A percentile compares a stretch with the other conserved stretches of the same genome.
Conservation (phyloP, 2,888 invertebrate species). For the Sussaba pulchella region DNA sequence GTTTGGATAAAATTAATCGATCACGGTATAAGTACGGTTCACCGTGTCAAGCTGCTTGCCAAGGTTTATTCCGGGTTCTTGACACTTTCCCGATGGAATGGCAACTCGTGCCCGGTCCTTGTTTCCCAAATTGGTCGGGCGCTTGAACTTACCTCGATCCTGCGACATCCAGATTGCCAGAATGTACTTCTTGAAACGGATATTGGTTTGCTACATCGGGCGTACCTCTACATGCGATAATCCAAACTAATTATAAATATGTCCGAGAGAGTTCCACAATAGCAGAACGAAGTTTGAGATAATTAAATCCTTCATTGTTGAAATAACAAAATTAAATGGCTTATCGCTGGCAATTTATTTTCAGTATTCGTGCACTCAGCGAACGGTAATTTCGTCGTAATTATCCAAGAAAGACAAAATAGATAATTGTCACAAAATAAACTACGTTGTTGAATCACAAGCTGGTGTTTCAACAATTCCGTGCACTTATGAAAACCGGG, state of each 20-base stretch:
- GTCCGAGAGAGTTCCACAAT: too few species aligned
- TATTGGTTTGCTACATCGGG: too few species aligned
- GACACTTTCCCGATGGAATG: neutral
- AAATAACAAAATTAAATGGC: neutral
- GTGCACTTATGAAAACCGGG: too few species aligned
- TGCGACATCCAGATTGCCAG: too few species aligned
- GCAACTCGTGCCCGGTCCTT: neutral
- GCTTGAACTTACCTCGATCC: neutral
- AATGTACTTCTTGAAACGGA: too few species aligned
- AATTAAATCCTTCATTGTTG: neutral
- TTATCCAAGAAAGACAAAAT: neutral
- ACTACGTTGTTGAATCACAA: neutral
- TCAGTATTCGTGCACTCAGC: neutral
- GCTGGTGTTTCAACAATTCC: too few species aligned
- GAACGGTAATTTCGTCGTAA: neutral
- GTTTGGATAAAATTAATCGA: slow-evolving; percentile 47
- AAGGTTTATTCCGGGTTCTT: neutral
- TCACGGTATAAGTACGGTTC: slow-evolving; percentile 26
- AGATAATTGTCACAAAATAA: neutral
- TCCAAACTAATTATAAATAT: too few species aligned
- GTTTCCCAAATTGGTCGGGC: neutral
- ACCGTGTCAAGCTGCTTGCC: neutral
- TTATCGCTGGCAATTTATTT: neutral
- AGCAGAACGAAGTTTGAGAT: neutral
- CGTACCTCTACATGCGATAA: too few species aligned